Evolutionary conservation across 2,797 vertebrate genomes (phyloP).

Genomic region (Phalanger gymnotis): DNA sequence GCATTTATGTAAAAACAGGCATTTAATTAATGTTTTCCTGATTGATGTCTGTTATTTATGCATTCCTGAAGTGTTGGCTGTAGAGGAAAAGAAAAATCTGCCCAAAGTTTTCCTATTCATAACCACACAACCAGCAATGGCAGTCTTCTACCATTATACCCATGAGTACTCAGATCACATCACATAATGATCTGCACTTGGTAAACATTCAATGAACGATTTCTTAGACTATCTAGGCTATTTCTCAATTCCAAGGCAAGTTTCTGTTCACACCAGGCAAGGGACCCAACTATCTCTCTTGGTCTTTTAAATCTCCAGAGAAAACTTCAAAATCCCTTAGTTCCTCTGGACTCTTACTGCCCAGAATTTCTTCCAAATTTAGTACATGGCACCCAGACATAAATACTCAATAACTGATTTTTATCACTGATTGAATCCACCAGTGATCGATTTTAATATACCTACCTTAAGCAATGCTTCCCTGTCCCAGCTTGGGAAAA

Average conservation of each 20-base stretch:
- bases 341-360: background rate
- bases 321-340: background rate
- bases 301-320: background rate
- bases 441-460: background rate
- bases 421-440: background rate
- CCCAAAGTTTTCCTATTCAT: background rate
- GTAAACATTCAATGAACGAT: background rate
- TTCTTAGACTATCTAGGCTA: background rate
- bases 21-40: background rate
- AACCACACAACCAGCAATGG: background rate
- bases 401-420: background rate
- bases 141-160: background rate
- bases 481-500: background rate
- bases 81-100: background rate
- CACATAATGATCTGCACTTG: background rate
- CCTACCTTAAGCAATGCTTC: background rate
- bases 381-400: background rate
- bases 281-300: background rate
- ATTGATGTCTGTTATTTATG: background rate
- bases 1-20: background rate
- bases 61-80: background rate
- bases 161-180: background rate
- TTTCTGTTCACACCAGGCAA: too few relatives aligned
- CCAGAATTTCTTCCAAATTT: background rate
- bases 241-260: background rate